Evolutionary conservation across 2,797 vertebrate genomes (phyloP).

Genomic region (Otus scops): DNA sequence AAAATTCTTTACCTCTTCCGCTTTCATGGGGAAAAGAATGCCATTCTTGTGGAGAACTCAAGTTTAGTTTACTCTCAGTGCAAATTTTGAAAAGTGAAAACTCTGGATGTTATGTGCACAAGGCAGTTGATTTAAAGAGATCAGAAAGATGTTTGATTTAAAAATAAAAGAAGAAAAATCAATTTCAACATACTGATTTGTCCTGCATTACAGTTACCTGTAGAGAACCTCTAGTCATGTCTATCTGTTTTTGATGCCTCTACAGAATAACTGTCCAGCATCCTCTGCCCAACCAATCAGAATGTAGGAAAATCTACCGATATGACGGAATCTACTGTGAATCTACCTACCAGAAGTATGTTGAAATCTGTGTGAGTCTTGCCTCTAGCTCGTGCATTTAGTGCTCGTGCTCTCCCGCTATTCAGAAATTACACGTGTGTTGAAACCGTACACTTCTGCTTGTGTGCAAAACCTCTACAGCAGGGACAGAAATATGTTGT

Average conservation of each 20-base stretch:
- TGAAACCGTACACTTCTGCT: conserved; percentile 72
- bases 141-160: conserved; percentile 58
- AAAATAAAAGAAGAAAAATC: conserved; percentile 47
- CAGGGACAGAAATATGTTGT: conserved; percentile 59
- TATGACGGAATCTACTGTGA: conserved; percentile 87
- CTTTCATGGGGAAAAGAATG: conserved; percentile 4
- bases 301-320: conserved; percentile 86
- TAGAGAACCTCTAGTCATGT: conserved; percentile 83
- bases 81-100: conserved; percentile 67
- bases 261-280: conserved; percentile 86
- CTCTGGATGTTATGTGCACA: conserved; percentile 56
- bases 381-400: conserved; percentile 82
- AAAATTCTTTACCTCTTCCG: conserved; percentile 47
- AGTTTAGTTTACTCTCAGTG: conserved; percentile 65
- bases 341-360: conserved; percentile 87
- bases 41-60: conserved; percentile 26
- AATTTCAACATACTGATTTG: conserved; percentile 77
- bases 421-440: conserved; percentile 74
- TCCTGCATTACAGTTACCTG: conserved; percentile 81
- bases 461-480: conserved; percentile 68
- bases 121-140: conserved; percentile 63
- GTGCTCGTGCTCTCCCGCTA: conserved; percentile 79
- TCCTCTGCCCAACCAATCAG: conserved; percentile 85
- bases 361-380: conserved; percentile 87
- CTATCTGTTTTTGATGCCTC: conserved; percentile 86